phyloP scores from a whole-genome alignment of 2,113 vertebrate genomes.

The Microcebus ravelobensis region DNA sequence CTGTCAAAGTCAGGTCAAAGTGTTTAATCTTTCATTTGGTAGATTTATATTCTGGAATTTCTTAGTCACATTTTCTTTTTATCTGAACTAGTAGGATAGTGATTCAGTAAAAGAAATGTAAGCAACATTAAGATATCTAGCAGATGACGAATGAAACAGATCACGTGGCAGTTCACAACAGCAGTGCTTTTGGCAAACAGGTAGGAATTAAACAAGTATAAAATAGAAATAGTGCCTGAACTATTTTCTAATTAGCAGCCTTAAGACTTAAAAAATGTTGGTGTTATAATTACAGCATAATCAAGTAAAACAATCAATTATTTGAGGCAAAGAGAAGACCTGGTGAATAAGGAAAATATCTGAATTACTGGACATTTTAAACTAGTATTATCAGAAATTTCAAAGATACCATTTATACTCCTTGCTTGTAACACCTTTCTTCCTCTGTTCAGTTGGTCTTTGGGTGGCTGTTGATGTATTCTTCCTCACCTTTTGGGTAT shows the following conservation, averaged over 20 bases:
- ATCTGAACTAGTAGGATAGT: not conserved
- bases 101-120: not conserved
- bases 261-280: not conserved
- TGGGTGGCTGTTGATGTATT: not conserved
- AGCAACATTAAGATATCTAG: not conserved
- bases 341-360: not conserved
- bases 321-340: not conserved
- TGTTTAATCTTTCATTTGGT: constrained; percentile 3
- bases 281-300: not conserved
- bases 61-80: not conserved
- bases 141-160: not conserved
- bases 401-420: not conserved
- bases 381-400: not conserved
- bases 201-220: not conserved
- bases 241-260: not conserved
- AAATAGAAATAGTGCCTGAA: not conserved
- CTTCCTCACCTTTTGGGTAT: not conserved
- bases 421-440: not conserved
- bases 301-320: not conserved
- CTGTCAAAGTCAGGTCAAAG: not conserved
- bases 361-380: not conserved
- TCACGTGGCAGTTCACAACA: not conserved
- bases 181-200: not conserved
- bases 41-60: constrained; percentile 11
- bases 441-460: not conserved